Conservation (phyloP, 2,113 vertebrate species). For the Porphyrio hochstetteri region DNA sequence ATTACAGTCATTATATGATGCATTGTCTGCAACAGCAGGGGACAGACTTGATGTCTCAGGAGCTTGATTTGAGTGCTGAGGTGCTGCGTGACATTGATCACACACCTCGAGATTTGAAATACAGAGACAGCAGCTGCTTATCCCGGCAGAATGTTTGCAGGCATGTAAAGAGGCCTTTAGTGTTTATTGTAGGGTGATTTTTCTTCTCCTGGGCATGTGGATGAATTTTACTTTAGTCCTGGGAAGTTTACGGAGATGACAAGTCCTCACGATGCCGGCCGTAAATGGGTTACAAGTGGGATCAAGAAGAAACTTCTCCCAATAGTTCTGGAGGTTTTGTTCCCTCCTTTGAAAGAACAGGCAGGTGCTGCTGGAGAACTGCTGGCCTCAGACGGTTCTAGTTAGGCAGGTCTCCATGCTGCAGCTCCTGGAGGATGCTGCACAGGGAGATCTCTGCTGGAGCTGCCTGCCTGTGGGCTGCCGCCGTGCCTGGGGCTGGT, state of each 20-base stretch:
- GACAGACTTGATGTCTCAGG: slow-evolving; percentile 17
- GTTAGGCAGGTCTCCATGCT: not conserved
- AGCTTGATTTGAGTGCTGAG: not conserved
- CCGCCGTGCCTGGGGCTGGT: fast-evolving
- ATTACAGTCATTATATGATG: not conserved
- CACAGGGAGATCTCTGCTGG: not conserved
- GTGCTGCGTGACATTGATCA: slow-evolving; percentile 32
- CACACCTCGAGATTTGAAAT: slow-evolving; percentile 33
- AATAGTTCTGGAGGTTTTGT: not conserved
- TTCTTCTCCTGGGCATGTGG: slow-evolving; percentile 26
- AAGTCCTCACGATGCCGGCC: slow-evolving; percentile 1
- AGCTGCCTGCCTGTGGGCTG: not conserved
- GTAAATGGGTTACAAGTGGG: not conserved
- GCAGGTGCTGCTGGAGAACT: not conserved
- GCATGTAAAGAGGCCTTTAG: not conserved
- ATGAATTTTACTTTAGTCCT: slow-evolving; percentile 9
- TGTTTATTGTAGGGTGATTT: slow-evolving; percentile 31
- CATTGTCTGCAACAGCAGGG: not conserved
- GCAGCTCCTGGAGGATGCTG: not conserved
- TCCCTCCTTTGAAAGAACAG: not conserved
- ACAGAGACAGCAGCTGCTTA: slow-evolving; percentile 16
- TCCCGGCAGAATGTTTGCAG: not conserved
- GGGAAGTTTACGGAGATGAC: not conserved
- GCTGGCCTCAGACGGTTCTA: not conserved
- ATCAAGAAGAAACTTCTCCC: not conserved